Percentiles rank a stretch among this genome's conserved stretches.
phyloP scores from a whole-genome alignment of 1,140 invertebrate species.

The Drosophila nikananu region DNA sequence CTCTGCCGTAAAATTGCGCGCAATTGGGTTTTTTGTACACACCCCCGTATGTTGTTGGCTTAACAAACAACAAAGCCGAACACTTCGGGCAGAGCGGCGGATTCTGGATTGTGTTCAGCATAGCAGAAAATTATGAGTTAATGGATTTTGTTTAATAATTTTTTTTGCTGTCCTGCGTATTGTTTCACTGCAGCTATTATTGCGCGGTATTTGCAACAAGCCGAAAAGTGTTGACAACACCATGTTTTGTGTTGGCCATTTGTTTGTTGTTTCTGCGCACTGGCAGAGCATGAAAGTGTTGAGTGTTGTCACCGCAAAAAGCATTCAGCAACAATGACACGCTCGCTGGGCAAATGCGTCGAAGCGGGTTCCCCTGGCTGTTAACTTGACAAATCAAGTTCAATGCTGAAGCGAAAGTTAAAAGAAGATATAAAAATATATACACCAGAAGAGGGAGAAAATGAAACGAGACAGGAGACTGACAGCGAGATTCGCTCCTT shows the following conservation, averaged over 20 bases:
- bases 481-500: conserved; percentile 17
- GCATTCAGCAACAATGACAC: conserved; percentile 49
- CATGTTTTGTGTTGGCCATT: conserved; percentile 31
- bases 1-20: conserved; percentile 82
- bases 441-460: not conserved
- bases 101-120: conserved; percentile 68
- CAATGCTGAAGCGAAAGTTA: conserved; percentile 45
- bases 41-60: conserved; percentile 48
- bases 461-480: conserved; percentile 5
- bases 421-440: not conserved
- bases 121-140: conserved; percentile 84
- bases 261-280: conserved; percentile 39
- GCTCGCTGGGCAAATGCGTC: conserved; percentile 51
- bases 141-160: conserved; percentile 76
- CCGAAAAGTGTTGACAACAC: conserved; percentile 67
- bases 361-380: not conserved
- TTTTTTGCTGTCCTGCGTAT: not conserved
- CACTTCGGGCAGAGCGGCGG: conserved; percentile 35
- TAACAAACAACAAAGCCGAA: conserved; percentile 76
- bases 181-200: conserved; percentile 46
- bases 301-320: conserved; percentile 39
- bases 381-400: conserved; percentile 61
- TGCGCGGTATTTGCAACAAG: conserved; percentile 57
- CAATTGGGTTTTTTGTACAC: conserved; percentile 71
- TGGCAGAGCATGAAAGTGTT: conserved; percentile 80